A percentile compares a stretch with the other conserved stretches of the same genome.
These are phyloP conservation scores for Macrotus californicus DNA, from an alignment of 2,113 vertebrate genomes.

Conservation along the genomic window DNA sequence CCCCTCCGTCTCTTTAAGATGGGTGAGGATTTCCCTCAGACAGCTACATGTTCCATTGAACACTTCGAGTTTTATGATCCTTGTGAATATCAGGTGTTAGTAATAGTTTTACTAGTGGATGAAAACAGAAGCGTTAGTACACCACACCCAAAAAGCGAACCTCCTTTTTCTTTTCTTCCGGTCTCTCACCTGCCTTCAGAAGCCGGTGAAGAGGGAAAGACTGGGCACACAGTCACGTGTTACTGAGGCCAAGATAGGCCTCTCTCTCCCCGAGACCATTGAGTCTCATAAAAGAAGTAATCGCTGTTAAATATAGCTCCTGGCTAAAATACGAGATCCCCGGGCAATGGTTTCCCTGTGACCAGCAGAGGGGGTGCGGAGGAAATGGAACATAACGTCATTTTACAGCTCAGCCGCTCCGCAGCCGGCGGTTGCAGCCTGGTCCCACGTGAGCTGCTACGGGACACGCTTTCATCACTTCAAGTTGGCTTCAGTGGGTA, in stretches of 20 bases:
- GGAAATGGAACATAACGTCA: no score
- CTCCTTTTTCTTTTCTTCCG: neutral
- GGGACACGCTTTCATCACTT: neutral
- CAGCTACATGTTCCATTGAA: neutral
- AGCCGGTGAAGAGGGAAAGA: neutral
- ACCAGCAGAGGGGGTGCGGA: neutral
- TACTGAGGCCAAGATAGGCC: neutral
- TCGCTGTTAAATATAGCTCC: neutral
- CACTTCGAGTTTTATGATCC: neutral
- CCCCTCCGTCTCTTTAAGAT: neutral
- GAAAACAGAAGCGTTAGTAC: neutral
- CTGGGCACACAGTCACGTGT: neutral
- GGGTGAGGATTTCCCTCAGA: neutral
- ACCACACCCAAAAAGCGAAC: neutral
- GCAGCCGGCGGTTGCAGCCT: rapidly evolving
- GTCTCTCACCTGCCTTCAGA: neutral
- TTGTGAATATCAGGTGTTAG: neutral
- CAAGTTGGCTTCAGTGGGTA: neutral
- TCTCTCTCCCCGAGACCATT: neutral
- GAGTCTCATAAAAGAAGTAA: neutral
- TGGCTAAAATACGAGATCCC: neutral
- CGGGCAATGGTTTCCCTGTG: neutral
- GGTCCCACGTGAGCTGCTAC: neutral
- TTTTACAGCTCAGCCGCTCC: rapidly evolving
- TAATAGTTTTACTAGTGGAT: neutral